These are phyloP conservation scores for Drosophila subpulchrella DNA, from an alignment of 1,140 invertebrate species.

Conservation along the genomic window DNA sequence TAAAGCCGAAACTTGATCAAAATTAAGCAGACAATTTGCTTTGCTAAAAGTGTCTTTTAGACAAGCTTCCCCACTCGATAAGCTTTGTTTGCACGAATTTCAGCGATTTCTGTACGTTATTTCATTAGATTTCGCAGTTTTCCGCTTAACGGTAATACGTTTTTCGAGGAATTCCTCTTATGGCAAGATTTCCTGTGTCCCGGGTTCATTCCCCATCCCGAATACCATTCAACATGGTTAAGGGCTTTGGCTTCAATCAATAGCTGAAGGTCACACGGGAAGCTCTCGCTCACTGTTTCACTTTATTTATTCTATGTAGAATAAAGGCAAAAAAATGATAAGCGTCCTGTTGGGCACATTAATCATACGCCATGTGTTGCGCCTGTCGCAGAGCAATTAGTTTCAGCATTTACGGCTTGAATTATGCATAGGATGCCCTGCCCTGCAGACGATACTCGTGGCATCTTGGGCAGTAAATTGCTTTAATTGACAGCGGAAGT, in stretches of 20 bases:
- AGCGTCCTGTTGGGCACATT: constrained; percentile 51
- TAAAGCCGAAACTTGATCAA: constrained; percentile 8
- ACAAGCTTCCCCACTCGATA: constrained; percentile 13
- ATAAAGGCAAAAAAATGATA: constrained; percentile 47
- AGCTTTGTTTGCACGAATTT: constrained; percentile 11
- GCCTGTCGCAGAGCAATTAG: constrained; percentile 50
- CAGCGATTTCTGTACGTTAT: constrained; percentile 18
- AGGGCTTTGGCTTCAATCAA: constrained; percentile 74
- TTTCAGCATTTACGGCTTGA: constrained; percentile 37
- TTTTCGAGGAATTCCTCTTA: constrained; percentile 2
- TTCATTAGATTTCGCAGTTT: constrained; percentile 35
- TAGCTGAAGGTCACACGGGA: constrained; percentile 67
- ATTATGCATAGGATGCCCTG: constrained; percentile 38
- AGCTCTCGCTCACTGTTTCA: not conserved
- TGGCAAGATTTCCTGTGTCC: constrained; percentile 4
- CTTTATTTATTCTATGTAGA: constrained; percentile 9
- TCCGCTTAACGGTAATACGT: constrained; percentile 28
- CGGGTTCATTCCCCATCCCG: not conserved
- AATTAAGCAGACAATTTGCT: constrained; percentile 46
- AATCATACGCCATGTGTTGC: constrained; percentile 79
- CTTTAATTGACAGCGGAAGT: constrained; percentile 75
- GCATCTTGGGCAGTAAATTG: constrained; percentile 66
- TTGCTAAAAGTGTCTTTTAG: constrained; percentile 27
- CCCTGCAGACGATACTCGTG: constrained; percentile 19
- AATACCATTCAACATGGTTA: constrained; percentile 20